Conservation (phyloP, 2,797 vertebrate species). For the Ctenopoma kingsleyae region DNA sequence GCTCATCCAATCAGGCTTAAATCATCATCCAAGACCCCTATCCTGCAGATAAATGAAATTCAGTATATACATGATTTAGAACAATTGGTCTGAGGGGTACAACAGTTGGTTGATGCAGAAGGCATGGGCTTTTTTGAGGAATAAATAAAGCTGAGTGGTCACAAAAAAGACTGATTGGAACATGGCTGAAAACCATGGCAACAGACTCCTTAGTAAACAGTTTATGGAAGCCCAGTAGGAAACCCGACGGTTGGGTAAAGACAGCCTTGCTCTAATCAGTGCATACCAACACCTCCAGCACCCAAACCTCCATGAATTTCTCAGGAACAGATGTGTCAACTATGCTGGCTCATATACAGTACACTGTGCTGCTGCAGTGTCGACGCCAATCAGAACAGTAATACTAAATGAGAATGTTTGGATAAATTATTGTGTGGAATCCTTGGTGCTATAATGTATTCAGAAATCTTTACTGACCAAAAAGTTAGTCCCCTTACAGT, state of each 20-base stretch:
- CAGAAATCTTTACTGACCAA: conserved; percentile 3
- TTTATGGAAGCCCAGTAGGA: conserved; percentile 74
- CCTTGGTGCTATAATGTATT: conserved; percentile 19
- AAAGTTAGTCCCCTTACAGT: conserved; percentile 9
- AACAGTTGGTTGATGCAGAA: conserved; percentile 83
- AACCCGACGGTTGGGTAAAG: conserved; percentile 70
- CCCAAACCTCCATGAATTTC: conserved; percentile 67
- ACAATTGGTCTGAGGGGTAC: conserved; percentile 74
- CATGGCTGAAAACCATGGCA: conserved; percentile 78
- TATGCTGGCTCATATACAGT: conserved; percentile 21
- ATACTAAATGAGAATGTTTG: conserved; percentile 37
- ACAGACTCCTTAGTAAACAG: conserved; percentile 77
- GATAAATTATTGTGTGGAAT: conserved; percentile 29
- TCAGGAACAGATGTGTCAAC: conserved; percentile 79
- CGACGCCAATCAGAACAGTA: conserved; percentile 38
- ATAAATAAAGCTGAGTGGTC: conserved; percentile 78
- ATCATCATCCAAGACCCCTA: conserved; percentile 61
- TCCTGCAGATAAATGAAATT: conserved; percentile 60
- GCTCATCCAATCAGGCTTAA: conserved; percentile 67
- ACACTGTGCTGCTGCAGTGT: conserved; percentile 38
- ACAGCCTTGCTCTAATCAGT: conserved; percentile 75
- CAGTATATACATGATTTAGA: conserved; percentile 63
- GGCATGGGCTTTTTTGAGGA: conserved; percentile 72
- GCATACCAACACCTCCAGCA: conserved; percentile 79
- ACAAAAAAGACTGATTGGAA: conserved; percentile 72